phyloP scores from a whole-genome alignment of 2,113 vertebrate genomes.

The Donacobius atricapilla region DNA sequence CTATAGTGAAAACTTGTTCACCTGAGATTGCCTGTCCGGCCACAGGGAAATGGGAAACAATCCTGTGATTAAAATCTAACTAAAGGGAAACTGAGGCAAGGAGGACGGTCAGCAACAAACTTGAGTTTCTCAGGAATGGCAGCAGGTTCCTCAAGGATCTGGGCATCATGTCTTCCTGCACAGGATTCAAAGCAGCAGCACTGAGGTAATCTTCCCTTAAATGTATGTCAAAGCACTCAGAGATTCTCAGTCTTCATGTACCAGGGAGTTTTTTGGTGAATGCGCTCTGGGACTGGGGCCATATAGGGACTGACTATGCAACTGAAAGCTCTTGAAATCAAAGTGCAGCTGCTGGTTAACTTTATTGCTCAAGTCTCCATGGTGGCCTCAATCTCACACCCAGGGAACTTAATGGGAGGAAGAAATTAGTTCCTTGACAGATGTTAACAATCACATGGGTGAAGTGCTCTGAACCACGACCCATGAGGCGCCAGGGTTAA shows the following conservation, averaged over 20 bases:
- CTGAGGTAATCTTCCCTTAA: background rate
- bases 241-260: background rate
- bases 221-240: background rate
- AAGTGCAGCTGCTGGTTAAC: background rate
- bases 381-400: background rate
- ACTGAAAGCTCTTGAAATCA: background rate
- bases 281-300: background rate
- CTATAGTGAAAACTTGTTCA: background rate
- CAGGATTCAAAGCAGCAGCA: background rate
- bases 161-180: background rate
- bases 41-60: background rate
- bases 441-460: background rate
- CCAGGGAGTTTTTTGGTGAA: background rate
- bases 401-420: background rate
- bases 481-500: background rate
- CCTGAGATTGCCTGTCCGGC: background rate
- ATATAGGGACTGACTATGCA: background rate
- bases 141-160: background rate
- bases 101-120: background rate
- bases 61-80: background rate
- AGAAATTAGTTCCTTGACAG: slow-evolving; percentile 16
- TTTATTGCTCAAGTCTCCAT: background rate
- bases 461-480: background rate
- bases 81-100: background rate
- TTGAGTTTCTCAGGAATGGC: background rate